Evolutionary conservation across 2,888 invertebrate species (phyloP).

Genomic region (Furcula furcula): DNA sequence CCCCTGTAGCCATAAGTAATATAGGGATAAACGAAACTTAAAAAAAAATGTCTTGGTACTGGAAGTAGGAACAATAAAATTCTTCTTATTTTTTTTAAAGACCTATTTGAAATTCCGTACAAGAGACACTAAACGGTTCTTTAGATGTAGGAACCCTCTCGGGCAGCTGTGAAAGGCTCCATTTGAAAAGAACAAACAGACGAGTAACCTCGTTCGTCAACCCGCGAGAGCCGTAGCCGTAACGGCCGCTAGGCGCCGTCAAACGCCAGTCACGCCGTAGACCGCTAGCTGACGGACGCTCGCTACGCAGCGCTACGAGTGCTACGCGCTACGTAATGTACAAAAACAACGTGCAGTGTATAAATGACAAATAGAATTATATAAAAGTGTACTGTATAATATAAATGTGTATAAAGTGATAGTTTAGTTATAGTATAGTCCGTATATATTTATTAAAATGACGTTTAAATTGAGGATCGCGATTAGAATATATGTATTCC

Average conservation of each 20-base stretch:
- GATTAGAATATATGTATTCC: slow-evolving; percentile 36
- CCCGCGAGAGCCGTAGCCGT: slow-evolving; percentile 28
- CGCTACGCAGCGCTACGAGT: slow-evolving; percentile 32
- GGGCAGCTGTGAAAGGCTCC: slow-evolving; percentile 43
- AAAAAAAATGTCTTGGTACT: too few relatives aligned
- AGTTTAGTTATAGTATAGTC: slow-evolving; percentile 26
- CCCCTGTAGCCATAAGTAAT: too few relatives aligned
- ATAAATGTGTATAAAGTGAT: slow-evolving; percentile 28
- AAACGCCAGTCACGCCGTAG: slow-evolving; percentile 41
- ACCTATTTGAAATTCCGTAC: too few relatives aligned
- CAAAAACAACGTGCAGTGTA: slow-evolving; percentile 22
- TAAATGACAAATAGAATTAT: slow-evolving; percentile 12
- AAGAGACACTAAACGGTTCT: slow-evolving; percentile 25
- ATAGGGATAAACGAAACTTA: too few relatives aligned
- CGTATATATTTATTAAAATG: slow-evolving; percentile 38
- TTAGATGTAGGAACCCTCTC: slow-evolving; percentile 24
- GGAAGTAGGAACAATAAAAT: too few relatives aligned
- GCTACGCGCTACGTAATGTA: slow-evolving; percentile 23
- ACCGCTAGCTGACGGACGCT: slow-evolving; percentile 34
- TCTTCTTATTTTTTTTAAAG: too few relatives aligned
- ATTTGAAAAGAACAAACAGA: slow-evolving; percentile 53
- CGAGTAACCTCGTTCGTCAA: slow-evolving; percentile 46
- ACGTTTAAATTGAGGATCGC: slow-evolving; percentile 29
- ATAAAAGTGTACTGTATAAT: slow-evolving; percentile 23
- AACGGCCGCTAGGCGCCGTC: slow-evolving; percentile 24